Evolutionary conservation across 1,140 invertebrate genomes (phyloP).

Genomic region (Aphidius ervi): DNA sequence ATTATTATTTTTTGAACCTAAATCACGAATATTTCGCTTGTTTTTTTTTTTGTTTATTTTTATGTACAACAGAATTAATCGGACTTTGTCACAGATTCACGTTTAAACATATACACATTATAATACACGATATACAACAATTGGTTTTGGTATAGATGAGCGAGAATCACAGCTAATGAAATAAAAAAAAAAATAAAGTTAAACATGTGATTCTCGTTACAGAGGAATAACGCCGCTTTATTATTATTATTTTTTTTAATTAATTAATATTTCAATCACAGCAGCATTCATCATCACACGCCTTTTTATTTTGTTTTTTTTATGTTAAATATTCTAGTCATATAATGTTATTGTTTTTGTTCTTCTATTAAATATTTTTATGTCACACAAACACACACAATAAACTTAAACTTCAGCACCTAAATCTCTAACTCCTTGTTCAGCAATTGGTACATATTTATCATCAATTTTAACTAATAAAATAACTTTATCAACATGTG

Average conservation of each 20-base stretch:
- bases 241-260: too few species aligned
- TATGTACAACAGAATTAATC: slow-evolving; percentile 12
- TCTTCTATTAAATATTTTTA: slow-evolving; percentile 4
- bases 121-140: slow-evolving; percentile 38
- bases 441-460: slow-evolving; percentile 88
- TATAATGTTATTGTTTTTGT: slow-evolving; percentile 4
- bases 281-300: too few species aligned
- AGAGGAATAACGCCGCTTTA: not conserved
- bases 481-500: slow-evolving; percentile 86
- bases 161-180: too few species aligned
- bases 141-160: slow-evolving; percentile 26
- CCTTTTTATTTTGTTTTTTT: too few species aligned
- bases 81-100: not conserved
- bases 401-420: slow-evolving; percentile 62
- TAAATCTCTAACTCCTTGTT: slow-evolving; percentile 77
- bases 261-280: too few species aligned
- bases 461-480: slow-evolving; percentile 89
- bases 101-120: slow-evolving; percentile 15
- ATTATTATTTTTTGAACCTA: too few species aligned
- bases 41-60: slow-evolving; percentile 15
- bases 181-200: too few species aligned
- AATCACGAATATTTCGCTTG: not conserved
- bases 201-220: not conserved
- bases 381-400: slow-evolving; percentile 4
- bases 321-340: too few species aligned